Percentiles rank a stretch among this genome's conserved stretches.
Conservation (phyloP, 2,113 vertebrate genomes). For the Talpa occidentalis region DNA sequence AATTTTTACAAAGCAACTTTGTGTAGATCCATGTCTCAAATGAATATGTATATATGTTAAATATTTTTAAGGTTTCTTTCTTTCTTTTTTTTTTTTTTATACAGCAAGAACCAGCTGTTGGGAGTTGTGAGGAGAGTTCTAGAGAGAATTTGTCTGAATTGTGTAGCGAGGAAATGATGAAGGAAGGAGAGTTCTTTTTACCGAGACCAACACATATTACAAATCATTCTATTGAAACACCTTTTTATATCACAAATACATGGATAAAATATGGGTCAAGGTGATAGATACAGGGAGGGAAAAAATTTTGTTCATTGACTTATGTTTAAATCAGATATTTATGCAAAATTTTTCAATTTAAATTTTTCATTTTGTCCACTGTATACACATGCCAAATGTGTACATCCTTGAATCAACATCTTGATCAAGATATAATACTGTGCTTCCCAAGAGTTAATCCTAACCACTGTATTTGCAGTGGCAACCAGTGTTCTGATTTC, state of each 20-base stretch:
- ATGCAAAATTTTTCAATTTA: neutral
- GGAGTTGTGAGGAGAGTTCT: neutral
- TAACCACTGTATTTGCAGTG: neutral
- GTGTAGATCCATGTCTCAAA: neutral
- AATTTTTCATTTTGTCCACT: no score
- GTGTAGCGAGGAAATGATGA: neutral
- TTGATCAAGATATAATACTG: neutral
- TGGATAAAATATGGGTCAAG: neutral
- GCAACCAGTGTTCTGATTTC: neutral
- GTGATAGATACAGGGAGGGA: neutral
- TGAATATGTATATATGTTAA: constrained; percentile 8
- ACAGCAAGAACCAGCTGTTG: constrained; percentile 13
- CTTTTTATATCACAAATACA: neutral
- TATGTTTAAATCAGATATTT: neutral
- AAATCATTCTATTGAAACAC: neutral
- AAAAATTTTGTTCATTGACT: neutral
- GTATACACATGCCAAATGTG: neutral
- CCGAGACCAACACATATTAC: neutral
- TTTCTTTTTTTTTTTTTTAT: neutral
- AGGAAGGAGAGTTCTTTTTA: neutral
- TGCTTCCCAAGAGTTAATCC: neutral
- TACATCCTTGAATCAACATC: neutral
- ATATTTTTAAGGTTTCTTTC: constrained; percentile 7
- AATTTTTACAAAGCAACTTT: constrained; percentile 32
- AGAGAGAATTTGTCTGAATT: constrained; percentile 14